Conservation (phyloP, 2,113 vertebrate species). For the Cathartes aura region DNA sequence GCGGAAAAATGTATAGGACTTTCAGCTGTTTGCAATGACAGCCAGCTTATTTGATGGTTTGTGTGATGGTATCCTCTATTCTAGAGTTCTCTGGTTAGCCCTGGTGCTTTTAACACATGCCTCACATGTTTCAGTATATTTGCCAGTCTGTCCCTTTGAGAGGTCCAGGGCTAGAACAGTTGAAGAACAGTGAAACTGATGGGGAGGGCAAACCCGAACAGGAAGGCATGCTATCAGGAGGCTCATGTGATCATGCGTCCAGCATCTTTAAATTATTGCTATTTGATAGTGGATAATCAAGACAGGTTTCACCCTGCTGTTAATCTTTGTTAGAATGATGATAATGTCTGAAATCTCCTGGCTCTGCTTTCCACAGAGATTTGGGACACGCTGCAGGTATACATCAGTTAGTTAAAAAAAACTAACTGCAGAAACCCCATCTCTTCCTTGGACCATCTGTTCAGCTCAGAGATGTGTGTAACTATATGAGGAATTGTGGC, state of each 20-base stretch:
- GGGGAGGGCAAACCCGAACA: not conserved
- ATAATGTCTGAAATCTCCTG: not conserved
- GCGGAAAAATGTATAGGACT: not conserved
- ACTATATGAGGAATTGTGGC: not conserved
- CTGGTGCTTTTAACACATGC: not conserved
- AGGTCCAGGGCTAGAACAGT: not conserved
- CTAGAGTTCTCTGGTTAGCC: not conserved
- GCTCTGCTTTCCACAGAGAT: not conserved
- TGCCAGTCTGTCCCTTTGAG: not conserved
- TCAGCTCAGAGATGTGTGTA: not conserved
- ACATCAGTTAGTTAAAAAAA: not conserved
- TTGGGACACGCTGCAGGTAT: not conserved
- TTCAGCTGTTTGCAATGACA: not conserved
- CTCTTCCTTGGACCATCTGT: conserved; percentile 3
- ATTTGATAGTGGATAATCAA: not conserved
- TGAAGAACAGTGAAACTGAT: not conserved
- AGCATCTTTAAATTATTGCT: fast-evolving
- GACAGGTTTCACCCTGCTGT: not conserved
- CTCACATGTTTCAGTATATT: fast-evolving
- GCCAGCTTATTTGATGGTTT: not conserved
- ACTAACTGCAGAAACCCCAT: not conserved
- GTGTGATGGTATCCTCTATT: not conserved
- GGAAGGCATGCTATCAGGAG: not conserved
- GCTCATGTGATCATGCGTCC: not conserved
- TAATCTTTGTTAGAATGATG: not conserved